phyloP scores from a whole-genome alignment of 2,113 vertebrate species.

The Zosterops pallidus region DNA sequence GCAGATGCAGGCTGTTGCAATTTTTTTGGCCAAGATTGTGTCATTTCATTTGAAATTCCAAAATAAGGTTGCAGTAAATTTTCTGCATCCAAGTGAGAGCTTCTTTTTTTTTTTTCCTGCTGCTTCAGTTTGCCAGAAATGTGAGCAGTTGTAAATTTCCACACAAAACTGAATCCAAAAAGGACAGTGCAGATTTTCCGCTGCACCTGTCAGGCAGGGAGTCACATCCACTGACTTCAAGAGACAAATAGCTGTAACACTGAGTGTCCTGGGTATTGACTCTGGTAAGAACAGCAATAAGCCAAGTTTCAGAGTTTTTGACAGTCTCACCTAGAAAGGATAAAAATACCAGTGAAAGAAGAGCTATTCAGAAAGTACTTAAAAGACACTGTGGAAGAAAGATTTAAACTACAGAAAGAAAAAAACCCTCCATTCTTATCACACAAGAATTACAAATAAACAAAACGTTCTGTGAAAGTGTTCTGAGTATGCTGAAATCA shows the following conservation, averaged over 20 bases:
- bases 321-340: not conserved
- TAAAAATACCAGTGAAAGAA: not conserved
- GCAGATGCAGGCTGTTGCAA: not conserved
- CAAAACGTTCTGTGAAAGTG: not conserved
- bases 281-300: not conserved
- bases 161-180: not conserved
- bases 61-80: not conserved
- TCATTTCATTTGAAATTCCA: not conserved
- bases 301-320: not conserved
- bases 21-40: not conserved
- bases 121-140: conserved; percentile 1
- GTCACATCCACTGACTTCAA: not conserved
- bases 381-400: not conserved
- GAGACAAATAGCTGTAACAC: not conserved
- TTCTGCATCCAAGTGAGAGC: not conserved
- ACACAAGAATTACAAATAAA: not conserved
- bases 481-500: not conserved
- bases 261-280: not conserved
- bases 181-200: conserved; percentile 11
- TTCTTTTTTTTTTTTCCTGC: not conserved
- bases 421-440: not conserved
- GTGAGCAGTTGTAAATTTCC: not conserved
- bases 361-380: not conserved
- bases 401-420: not conserved
- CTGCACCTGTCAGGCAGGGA: not conserved